Evolutionary conservation across 2,113 vertebrate species (phyloP).

Genomic region (Rhadina sibilatrix): DNA sequence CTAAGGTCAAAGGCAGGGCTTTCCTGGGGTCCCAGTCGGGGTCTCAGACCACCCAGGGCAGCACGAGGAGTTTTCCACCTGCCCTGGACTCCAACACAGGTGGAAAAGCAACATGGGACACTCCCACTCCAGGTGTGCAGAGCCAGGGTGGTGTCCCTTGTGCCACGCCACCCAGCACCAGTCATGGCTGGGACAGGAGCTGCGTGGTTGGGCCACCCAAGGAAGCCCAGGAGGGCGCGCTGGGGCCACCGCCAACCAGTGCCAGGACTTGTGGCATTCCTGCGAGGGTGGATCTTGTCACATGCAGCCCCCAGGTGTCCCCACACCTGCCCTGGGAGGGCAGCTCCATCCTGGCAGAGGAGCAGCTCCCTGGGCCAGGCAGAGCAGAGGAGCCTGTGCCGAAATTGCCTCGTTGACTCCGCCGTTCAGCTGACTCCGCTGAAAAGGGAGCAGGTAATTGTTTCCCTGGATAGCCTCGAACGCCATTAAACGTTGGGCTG

Average conservation of each 20-base stretch:
- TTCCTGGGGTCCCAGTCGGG: too few species aligned
- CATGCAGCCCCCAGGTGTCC: not conserved
- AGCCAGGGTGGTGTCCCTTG: not conserved
- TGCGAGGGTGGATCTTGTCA: fast-evolving
- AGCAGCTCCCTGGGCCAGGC: not conserved
- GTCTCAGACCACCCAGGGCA: too few species aligned
- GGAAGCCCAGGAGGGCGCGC: fast-evolving
- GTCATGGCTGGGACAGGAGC: too few species aligned
- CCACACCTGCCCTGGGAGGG: not conserved
- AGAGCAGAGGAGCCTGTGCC: not conserved
- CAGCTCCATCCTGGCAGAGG: not conserved
- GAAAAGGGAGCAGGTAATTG: slow-evolving; percentile 70
- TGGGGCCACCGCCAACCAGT: not conserved
- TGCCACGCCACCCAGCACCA: not conserved
- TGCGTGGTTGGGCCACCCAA: not conserved
- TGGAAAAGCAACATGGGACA: not conserved
- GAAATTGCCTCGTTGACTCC: slow-evolving; percentile 54
- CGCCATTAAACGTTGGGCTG: slow-evolving; percentile 54
- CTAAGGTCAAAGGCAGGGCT: too few species aligned
- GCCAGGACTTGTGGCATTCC: not conserved
- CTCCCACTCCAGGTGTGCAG: not conserved
- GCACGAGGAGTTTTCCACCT: too few species aligned
- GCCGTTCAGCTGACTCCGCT: slow-evolving; percentile 56
- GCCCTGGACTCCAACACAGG: too few species aligned
- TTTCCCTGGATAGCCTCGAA: slow-evolving; percentile 54